phyloP scores from a whole-genome alignment of 2,888 invertebrate species.

The Stenichneumon culpator region DNA sequence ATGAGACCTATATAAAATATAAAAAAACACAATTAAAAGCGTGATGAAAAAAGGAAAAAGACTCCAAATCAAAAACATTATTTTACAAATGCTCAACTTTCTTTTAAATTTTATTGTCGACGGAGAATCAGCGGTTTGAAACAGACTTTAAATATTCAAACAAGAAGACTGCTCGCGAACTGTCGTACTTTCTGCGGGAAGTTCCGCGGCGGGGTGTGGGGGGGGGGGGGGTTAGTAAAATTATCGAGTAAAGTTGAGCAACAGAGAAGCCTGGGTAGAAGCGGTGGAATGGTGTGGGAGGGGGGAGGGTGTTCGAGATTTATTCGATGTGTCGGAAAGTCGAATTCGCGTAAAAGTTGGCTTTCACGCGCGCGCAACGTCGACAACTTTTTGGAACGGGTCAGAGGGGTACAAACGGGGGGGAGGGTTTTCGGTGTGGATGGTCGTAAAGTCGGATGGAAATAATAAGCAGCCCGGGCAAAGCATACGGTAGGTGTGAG shows the following conservation, averaged over 20 bases:
- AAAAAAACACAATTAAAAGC: background rate
- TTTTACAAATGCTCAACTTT: background rate
- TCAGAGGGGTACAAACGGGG: background rate
- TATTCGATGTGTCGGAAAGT: conserved; percentile 45
- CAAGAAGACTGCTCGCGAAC: conserved; percentile 8
- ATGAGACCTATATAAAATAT: too few relatives aligned
- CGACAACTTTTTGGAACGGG: conserved; percentile 44
- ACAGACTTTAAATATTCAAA: background rate
- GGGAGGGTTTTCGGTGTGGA: conserved; percentile 21
- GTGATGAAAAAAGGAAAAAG: background rate
- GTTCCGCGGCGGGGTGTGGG: background rate
- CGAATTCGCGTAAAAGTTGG: conserved; percentile 46
- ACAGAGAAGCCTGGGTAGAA: background rate
- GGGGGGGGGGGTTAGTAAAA: conserved; percentile 16
- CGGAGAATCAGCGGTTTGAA: background rate
- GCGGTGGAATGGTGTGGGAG: background rate
- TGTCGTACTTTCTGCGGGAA: background rate
- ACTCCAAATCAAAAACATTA: background rate
- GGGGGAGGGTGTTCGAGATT: conserved; percentile 41
- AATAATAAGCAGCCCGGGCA: conserved; percentile 54
- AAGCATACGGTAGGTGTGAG: conserved; percentile 43
- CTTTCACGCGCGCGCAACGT: conserved; percentile 41
- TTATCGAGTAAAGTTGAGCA: conserved; percentile 40
- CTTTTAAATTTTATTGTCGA: background rate
- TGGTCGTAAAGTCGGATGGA: conserved; percentile 56